A percentile compares a stretch with the other conserved stretches of the same genome.
These are phyloP conservation scores for Caenorhabditis sp. DNA, from an alignment of 2,888 invertebrate species.

Conservation along the genomic window DNA sequence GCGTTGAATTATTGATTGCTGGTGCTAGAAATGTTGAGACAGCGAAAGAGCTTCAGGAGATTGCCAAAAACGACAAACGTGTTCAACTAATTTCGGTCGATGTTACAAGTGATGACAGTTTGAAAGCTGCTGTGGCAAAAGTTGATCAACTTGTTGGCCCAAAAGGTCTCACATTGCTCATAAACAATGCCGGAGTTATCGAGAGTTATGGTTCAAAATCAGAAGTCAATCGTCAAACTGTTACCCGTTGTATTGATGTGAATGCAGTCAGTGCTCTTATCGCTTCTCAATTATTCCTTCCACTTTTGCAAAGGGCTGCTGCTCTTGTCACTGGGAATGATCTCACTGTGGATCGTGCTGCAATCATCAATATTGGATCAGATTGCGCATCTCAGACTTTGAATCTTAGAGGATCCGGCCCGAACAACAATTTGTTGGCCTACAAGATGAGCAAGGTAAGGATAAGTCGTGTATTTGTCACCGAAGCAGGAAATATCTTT, in stretches of 20 bases:
- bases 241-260: conserved; percentile 24
- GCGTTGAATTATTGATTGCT: conserved; percentile 20
- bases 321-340: neutral
- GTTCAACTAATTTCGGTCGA: conserved; percentile 23
- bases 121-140: conserved; percentile 7
- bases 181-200: conserved; percentile 34
- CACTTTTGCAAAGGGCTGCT: conserved; percentile 24
- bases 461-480: neutral
- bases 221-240: conserved; percentile 9
- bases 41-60: conserved; percentile 24
- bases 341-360: conserved; percentile 17
- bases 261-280: conserved; percentile 29
- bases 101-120: conserved; percentile 22
- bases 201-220: conserved; percentile 4
- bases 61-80: conserved; percentile 22
- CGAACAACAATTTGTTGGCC: conserved; percentile 12
- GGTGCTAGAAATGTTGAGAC: conserved; percentile 20
- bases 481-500: too few relatives aligned
- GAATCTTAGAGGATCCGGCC: conserved; percentile 21
- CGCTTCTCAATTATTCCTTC: conserved; percentile 19
- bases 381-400: conserved; percentile 29
- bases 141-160: conserved; percentile 15
- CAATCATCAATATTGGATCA: conserved; percentile 35
- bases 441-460: conserved; percentile 39
- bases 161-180: conserved; percentile 23